Evolutionary conservation across 2,113 vertebrate genomes (phyloP).

Genomic region (Mesoclemmys tuberculata): DNA sequence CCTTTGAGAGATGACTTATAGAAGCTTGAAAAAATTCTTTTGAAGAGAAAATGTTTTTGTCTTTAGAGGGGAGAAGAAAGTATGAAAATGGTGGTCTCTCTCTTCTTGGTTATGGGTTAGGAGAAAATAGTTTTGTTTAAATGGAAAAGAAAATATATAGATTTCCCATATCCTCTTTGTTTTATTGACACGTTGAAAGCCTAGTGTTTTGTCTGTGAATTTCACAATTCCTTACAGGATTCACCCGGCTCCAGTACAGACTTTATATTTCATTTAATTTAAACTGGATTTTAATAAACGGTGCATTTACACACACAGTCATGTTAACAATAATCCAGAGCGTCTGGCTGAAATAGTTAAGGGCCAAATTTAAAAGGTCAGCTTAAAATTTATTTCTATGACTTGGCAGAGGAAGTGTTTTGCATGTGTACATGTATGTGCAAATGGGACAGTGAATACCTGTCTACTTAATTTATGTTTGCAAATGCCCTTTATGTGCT

Average conservation of each 20-base stretch:
- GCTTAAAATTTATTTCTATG: not conserved
- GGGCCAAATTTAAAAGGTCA: not conserved
- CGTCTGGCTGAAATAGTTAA: not conserved
- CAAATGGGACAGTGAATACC: not conserved
- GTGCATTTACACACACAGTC: not conserved
- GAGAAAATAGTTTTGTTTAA: not conserved
- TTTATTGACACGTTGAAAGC: not conserved
- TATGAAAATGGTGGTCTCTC: not conserved
- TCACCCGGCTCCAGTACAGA: not conserved
- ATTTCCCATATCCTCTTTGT: not conserved
- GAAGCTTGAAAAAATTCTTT: slow-evolving; percentile 28
- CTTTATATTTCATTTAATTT: not conserved
- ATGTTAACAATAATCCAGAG: not conserved
- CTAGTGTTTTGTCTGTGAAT: not conserved
- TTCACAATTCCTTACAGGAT: not conserved
- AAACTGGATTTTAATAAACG: not conserved
- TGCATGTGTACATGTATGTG: not conserved
- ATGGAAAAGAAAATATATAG: not conserved
- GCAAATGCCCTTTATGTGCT: not conserved
- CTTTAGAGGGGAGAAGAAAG: slow-evolving; percentile 8
- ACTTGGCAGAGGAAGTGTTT: not conserved
- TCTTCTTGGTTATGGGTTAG: not conserved
- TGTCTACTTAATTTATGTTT: not conserved
- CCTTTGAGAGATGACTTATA: not conserved
- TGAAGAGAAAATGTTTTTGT: not conserved